Base-by-base conservation (phyloP, 2,888 invertebrate genomes). In the Caenorhabditis angaria region DNA sequence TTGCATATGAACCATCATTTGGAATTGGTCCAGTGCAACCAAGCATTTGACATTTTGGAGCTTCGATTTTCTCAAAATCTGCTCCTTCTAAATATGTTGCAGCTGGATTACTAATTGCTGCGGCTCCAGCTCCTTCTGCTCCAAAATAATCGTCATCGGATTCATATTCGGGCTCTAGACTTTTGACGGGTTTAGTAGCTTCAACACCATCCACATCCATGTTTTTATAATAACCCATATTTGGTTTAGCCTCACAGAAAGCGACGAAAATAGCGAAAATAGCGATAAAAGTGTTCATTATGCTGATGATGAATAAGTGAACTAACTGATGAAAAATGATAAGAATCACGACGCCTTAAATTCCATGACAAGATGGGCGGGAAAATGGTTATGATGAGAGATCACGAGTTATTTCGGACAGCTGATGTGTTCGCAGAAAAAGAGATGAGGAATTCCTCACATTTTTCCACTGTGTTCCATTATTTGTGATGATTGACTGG, bases 21-120 rank as follows among this genome's bases (percentile, higher is more conserved):
- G 82, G 78, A 53, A 84, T 65, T 25, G 85, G 84, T 53, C 85
- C 85, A 35, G 78, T 78, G 73, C 85, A 85, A 55, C 83, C 84
- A 54, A 82, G 61, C 82, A 85, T 78, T 51, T 74, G 76, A 65
- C 85, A 85, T 24, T 76, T 72, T 60, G 85, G 83, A 22, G 75
- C 67, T 32, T 69, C 55, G 24, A 83, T 67, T 66, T 83, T 83
- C 25, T 82, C 83, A 35, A 84, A 72, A 63, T 81, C 72, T 53
- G 78, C 78, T 35, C 84, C 84, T 50, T 81, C 78, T 25, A 84
- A 65, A 64, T 73, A 84, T 56, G 77, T 82, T 25, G 83, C 76
- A 41, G 84, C 82, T 56, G 84, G 84, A 62, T 84, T 84, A 50
- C 76, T 77, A 35, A 84, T 73, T 29, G 84, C 68, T n/a, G 68